A percentile compares a stretch with the other conserved stretches of the same genome.
phyloP scores from a whole-genome alignment of 2,888 invertebrate species.

The Flexamia atlantica region DNA sequence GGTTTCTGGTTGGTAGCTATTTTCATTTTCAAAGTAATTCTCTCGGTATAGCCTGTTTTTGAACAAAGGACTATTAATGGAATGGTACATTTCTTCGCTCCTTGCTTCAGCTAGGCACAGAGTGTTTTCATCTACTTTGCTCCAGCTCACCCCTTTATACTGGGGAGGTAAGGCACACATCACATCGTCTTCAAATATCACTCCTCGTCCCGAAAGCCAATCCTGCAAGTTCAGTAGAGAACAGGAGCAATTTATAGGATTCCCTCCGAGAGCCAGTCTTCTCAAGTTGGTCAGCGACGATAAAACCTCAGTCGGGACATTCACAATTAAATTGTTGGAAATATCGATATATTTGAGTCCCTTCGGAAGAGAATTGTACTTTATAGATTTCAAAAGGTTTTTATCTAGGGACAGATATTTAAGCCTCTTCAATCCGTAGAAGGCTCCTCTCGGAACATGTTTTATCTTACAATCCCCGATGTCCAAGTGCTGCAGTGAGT shows the following conservation, averaged over 20 bases:
- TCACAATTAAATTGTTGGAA: slow-evolving; percentile 67
- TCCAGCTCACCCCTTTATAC: slow-evolving; percentile 66
- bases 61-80: slow-evolving; percentile 30
- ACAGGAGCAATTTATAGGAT: slow-evolving; percentile 69
- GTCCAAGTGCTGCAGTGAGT: slow-evolving; percentile 67
- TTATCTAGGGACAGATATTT: slow-evolving; percentile 67
- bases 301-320: slow-evolving; percentile 68
- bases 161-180: slow-evolving; percentile 66
- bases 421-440: slow-evolving; percentile 65
- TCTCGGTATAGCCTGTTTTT: slow-evolving; percentile 25
- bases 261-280: slow-evolving; percentile 68
- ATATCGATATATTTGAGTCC: slow-evolving; percentile 68
- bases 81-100: slow-evolving; percentile 47
- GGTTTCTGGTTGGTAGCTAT: slow-evolving; percentile 48
- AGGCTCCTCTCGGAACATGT: slow-evolving; percentile 66
- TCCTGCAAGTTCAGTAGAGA: slow-evolving; percentile 68
- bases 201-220: slow-evolving; percentile 67
- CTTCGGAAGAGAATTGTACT: slow-evolving; percentile 67
- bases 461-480: slow-evolving; percentile 67
- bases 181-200: slow-evolving; percentile 67
- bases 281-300: slow-evolving; percentile 66
- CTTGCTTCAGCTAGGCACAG: slow-evolving; percentile 63
- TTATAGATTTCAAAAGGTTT: slow-evolving; percentile 67
- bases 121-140: slow-evolving; percentile 68
- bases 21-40: slow-evolving; percentile 55